These are phyloP conservation scores for Gymnothorax reevesii DNA, from an alignment of 2,797 vertebrate genomes.

Conservation along the genomic window DNA sequence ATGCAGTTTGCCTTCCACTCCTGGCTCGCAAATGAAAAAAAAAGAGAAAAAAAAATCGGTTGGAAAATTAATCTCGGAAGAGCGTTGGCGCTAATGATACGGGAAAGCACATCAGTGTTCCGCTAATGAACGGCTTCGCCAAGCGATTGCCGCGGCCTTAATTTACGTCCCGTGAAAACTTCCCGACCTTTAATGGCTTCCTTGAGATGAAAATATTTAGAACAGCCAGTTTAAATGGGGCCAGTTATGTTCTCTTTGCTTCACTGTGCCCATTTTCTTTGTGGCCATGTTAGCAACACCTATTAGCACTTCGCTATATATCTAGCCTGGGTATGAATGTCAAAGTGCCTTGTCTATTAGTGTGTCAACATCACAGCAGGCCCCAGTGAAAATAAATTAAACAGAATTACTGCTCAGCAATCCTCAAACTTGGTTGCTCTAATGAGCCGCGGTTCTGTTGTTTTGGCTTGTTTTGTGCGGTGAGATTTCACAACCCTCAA, in stretches of 20 bases:
- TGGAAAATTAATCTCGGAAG: constrained; percentile 20
- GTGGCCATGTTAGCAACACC: not conserved
- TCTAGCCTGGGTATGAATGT: not conserved
- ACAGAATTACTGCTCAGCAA: not conserved
- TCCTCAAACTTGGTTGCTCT: too few relatives aligned
- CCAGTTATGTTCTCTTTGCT: not conserved
- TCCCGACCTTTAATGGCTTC: not conserved
- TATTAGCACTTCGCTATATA: not conserved
- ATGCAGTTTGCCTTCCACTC: not conserved
- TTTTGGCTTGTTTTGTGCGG: not conserved
- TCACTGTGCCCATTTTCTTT: not conserved
- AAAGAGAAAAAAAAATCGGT: too few relatives aligned
- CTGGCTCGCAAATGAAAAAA: not conserved
- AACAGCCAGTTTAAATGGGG: constrained; percentile 6
- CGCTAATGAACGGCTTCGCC: not conserved
- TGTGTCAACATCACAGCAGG: not conserved
- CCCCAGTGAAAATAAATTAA: not conserved
- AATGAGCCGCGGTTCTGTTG: not conserved
- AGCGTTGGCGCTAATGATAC: constrained; percentile 20
- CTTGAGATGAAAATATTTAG: not conserved
- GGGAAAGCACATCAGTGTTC: constrained; percentile 15
- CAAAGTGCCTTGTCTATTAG: not conserved
- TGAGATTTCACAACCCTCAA: not conserved
- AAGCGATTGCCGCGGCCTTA: not conserved
- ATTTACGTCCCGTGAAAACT: constrained; percentile 2